Conservation (phyloP, 2,113 vertebrate genomes). For the Phyllopteryx taeniolatus region DNA sequence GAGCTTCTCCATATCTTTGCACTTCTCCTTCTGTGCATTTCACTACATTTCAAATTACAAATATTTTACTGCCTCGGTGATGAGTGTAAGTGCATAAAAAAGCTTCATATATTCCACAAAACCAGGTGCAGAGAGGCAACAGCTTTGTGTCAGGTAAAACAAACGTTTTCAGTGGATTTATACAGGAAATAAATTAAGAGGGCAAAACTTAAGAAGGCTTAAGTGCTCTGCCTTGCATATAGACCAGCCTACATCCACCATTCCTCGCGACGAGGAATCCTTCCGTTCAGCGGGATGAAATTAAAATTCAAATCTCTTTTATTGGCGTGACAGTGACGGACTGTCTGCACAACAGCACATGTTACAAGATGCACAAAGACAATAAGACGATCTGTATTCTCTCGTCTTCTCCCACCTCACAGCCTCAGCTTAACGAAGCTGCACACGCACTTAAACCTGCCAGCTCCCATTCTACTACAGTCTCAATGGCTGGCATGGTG, state of each 20-base stretch:
- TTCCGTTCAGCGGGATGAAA: constrained; percentile 43
- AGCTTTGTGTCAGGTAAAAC: constrained; percentile 27
- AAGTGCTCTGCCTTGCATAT: constrained; percentile 5
- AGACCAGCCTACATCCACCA: constrained; percentile 26
- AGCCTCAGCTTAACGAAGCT: constrained; percentile 27
- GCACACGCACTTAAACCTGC: constrained; percentile 7
- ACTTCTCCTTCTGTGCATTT: constrained; percentile 7
- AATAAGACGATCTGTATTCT: constrained; percentile 56
- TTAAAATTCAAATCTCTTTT: constrained; percentile 64
- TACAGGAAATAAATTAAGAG: constrained; percentile 17
- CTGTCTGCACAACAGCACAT: constrained; percentile 48
- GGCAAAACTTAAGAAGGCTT: constrained; percentile 4
- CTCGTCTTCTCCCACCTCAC: constrained; percentile 25
- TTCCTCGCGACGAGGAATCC: constrained; percentile 1
- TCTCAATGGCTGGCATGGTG: constrained; percentile 13
- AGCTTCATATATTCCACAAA: constrained; percentile 1
- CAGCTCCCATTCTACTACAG: background rate
- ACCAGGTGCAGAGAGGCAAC: background rate
- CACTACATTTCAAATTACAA: constrained; percentile 27
- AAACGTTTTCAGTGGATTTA: constrained; percentile 20
- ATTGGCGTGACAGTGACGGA: constrained; percentile 44
- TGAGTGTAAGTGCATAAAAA: constrained; percentile 6
- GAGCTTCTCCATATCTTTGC: constrained; percentile 18
- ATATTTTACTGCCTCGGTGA: constrained; percentile 24
- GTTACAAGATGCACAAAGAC: constrained; percentile 51